Conservation (phyloP, 1,140 invertebrate species). For the Sycobia sp. region DNA sequence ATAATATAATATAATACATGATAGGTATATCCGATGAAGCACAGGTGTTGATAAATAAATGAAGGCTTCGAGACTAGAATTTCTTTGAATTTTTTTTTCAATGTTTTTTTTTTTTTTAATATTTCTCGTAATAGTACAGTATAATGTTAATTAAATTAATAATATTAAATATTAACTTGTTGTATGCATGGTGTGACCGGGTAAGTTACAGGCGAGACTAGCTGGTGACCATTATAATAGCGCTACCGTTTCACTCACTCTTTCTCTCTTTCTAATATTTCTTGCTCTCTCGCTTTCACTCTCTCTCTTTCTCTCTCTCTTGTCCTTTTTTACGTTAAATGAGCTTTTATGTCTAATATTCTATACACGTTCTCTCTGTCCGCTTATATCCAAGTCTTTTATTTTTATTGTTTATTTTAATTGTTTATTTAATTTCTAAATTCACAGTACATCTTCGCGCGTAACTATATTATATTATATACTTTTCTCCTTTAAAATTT, state of each 20-base stretch:
- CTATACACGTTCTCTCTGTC: too few relatives aligned
- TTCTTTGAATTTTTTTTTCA: constrained; percentile 41
- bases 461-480: not conserved
- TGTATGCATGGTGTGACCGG: constrained; percentile 58
- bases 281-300: not conserved
- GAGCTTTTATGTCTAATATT: too few relatives aligned
- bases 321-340: not conserved
- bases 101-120: constrained; percentile 56
- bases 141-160: constrained; percentile 60
- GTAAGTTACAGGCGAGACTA: constrained; percentile 60
- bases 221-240: constrained; percentile 52
- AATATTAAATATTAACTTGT: constrained; percentile 59
- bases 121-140: constrained; percentile 59
- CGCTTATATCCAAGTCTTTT: too few relatives aligned
- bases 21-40: too few relatives aligned
- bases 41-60: constrained; percentile 23
- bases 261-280: constrained; percentile 9
- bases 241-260: constrained; percentile 45
- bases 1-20: too few relatives aligned
- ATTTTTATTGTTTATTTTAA: too few relatives aligned
- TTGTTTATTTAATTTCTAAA: constrained; percentile 12
- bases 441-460: not conserved
- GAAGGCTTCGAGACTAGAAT: constrained; percentile 2
- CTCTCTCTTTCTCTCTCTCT: constrained; percentile 26
- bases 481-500: too few relatives aligned